phyloP scores from a whole-genome alignment of 2,888 invertebrate species.

The Caenorhabditis becei region DNA sequence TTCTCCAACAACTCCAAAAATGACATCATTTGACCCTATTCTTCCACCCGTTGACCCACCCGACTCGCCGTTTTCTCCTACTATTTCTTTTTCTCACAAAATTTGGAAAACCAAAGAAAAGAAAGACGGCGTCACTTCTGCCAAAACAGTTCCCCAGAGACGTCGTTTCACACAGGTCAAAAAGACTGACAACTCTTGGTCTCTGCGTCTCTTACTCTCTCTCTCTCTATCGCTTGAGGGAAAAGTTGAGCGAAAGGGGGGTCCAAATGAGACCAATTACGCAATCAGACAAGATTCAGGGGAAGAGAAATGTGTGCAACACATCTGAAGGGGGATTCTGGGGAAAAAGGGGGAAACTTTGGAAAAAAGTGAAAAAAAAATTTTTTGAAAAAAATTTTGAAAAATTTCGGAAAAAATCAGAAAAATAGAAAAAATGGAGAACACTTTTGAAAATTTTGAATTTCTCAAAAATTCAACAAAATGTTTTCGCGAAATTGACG shows the following conservation, averaged over 20 bases:
- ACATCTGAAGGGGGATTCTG: not conserved
- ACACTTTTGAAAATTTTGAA: not conserved
- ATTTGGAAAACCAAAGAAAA: not conserved
- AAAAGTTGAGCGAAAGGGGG: not conserved
- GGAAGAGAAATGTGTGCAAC: not conserved
- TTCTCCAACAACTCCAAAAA: not conserved
- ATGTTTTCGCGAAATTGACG: not conserved
- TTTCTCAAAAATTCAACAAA: not conserved
- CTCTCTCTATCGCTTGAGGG: not conserved
- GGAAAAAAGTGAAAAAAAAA: not conserved
- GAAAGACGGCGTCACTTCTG: constrained; percentile 31
- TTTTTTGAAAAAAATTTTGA: not conserved
- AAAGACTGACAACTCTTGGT: constrained; percentile 19
- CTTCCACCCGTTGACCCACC: not conserved
- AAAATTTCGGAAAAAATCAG: no score
- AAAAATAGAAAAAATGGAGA: no score
- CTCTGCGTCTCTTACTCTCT: constrained; percentile 43
- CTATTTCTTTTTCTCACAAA: not conserved
- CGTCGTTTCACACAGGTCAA: constrained; percentile 28
- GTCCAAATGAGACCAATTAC: constrained; percentile 55
- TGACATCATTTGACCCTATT: constrained; percentile 40
- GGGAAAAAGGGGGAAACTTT: not conserved
- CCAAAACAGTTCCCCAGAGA: not conserved
- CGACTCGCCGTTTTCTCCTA: no score
- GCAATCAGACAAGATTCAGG: constrained; percentile 29